Evolutionary conservation across 2,888 invertebrate species (phyloP), one percentile per base, ranked within the genome.

Genomic region (Parnassius apollo): DNA sequence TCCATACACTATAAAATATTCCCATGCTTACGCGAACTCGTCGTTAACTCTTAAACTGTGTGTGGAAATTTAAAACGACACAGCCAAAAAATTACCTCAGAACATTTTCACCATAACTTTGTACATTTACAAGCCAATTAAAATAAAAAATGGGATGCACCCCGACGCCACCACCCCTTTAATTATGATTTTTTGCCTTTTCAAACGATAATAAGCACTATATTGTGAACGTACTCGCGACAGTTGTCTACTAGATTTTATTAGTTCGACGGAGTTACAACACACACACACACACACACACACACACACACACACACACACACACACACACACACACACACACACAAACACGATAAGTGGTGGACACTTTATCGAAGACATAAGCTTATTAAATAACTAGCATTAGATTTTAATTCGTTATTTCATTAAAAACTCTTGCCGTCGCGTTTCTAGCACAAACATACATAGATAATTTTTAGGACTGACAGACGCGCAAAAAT

Each of bases 101-200:
- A 76, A 75, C 80, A 76, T 82, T 83, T 80, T 81, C 81, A 84
- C 86, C 86, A 87, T 83, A 90, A 86, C 85, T 90, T 88, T 84
- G 79, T 82, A 85, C 88, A 90, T 90, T 88, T 88, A 90, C 89
- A 88, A 85, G 88, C 85, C 89, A 88, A 90, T 89, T 90, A 88
- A 88, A 86, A 85, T 90, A 88, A 89, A 90, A 88, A 89, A 89
- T 88, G 88, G 83, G 83, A 82, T 81, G 82, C 87, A 82, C 81
- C 85, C 76, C 83, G 78, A 73, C 71, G 67, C 75, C 75, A 70
- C 83, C 88, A 83, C 88, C 90, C 86, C 85, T 86, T 89, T 89
- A 84, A 90, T 90, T 88, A 90, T 87, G 83, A 81, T 88, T 89
- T 69, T 90, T 86, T 87, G 83, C 86, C 83, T 86, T 88, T 90